Percentiles rank a stretch among this genome's conserved stretches.
phyloP scores from a whole-genome alignment of 2,797 vertebrate genomes.

The Xiphophorus birchmanni region DNA sequence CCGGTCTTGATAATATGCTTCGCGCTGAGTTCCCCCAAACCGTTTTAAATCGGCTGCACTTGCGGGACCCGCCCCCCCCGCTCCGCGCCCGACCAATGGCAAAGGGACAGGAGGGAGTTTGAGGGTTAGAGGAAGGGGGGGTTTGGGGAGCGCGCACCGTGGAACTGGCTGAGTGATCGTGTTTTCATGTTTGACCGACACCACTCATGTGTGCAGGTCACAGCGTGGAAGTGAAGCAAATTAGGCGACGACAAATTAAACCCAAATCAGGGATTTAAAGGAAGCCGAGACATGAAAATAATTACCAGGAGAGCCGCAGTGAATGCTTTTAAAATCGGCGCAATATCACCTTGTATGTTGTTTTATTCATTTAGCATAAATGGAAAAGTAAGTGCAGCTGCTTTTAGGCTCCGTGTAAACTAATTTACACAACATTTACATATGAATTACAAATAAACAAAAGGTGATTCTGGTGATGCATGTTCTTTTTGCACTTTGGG shows the following conservation, averaged over 20 bases:
- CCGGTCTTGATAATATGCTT: constrained; percentile 72
- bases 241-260: constrained; percentile 18
- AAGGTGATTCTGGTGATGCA: constrained; percentile 18
- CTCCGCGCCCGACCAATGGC: constrained; percentile 51
- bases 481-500: constrained; percentile 53
- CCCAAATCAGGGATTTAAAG: not conserved
- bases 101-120: not conserved
- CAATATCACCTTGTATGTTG: not conserved
- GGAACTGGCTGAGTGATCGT: not conserved
- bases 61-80: constrained; percentile 58
- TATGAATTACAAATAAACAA: not conserved
- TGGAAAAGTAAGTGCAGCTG: not conserved
- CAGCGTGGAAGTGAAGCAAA: constrained; percentile 15
- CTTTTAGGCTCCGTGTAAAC: not conserved
- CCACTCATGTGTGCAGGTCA: constrained; percentile 12
- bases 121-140: not conserved
- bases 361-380: not conserved
- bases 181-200: constrained; percentile 19
- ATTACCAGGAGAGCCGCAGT: not conserved
- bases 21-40: constrained; percentile 59
- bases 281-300: not conserved
- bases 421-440: not conserved
- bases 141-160: constrained; percentile 6
- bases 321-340: not conserved
- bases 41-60: constrained; percentile 76